Conservation (phyloP, 2,797 vertebrate genomes). For the Peromyscus melanophrys region DNA sequence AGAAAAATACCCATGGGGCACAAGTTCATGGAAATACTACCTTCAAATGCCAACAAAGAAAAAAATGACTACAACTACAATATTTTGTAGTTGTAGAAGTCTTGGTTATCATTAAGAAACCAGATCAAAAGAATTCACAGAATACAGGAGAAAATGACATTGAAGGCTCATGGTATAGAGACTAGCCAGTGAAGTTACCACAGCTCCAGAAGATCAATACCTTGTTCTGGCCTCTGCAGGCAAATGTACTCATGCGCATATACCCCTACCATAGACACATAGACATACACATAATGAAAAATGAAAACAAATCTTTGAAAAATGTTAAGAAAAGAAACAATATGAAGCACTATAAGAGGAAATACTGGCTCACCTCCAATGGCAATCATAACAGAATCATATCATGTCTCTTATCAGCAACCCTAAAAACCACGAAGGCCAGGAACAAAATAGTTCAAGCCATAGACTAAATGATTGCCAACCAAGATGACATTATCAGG, state of each 20-base stretch:
- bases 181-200: too few species aligned
- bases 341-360: not conserved
- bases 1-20: not conserved
- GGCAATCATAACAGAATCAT: not conserved
- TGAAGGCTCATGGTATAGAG: not conserved
- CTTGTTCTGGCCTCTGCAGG: not conserved
- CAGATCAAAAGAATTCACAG: not conserved
- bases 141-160: not conserved
- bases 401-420: not conserved
- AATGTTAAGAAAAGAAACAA: not conserved
- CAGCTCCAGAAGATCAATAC: not conserved
- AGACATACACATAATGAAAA: not conserved
- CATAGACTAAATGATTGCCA: not conserved
- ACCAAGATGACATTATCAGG: not conserved
- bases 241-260: not conserved
- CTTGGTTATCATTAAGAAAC: not conserved
- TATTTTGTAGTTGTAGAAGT: too few species aligned
- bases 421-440: not conserved
- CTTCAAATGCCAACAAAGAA: not conserved
- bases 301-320: not conserved
- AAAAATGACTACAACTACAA: not conserved
- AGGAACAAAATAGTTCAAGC: not conserved
- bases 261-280: too few species aligned
- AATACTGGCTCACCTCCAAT: not conserved
- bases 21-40: not conserved